A percentile compares a stretch with the other conserved stretches of the same genome.
Evolutionary conservation across 2,113 vertebrate genomes (phyloP).

Genomic region (Pterocles burchelli): DNA sequence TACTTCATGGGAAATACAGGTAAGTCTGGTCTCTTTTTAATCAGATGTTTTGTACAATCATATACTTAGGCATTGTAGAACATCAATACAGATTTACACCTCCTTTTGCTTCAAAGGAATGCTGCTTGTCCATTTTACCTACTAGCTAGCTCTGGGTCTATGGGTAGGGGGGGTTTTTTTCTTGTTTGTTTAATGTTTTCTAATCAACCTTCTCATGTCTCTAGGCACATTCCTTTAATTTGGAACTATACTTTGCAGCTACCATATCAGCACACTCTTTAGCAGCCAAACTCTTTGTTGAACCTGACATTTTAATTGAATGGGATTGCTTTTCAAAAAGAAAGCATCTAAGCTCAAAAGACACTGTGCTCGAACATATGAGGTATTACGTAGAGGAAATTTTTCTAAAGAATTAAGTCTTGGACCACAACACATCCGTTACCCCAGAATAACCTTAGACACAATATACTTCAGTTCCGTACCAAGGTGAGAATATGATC

Average conservation of each 20-base stretch:
- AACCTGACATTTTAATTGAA: neutral
- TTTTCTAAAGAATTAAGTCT: neutral
- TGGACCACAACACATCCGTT: neutral
- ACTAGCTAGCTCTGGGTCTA: neutral
- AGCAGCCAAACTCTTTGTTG: neutral
- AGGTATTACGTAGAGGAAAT: accelerated
- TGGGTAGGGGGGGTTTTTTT: neutral
- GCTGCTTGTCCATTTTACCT: neutral
- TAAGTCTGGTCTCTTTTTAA: neutral
- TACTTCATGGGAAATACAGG: neutral
- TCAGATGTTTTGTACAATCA: neutral
- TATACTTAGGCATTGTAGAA: neutral
- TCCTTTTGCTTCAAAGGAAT: neutral
- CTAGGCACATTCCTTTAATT: neutral
- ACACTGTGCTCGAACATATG: neutral
- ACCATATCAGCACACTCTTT: neutral
- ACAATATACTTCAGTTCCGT: neutral
- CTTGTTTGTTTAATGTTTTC: neutral
- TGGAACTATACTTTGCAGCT: neutral
- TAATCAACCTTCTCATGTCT: neutral
- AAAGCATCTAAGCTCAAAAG: neutral
- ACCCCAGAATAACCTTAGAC: neutral
- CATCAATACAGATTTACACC: neutral
- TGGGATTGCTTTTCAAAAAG: neutral
- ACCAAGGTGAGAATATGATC: neutral